A percentile compares a stretch with the other conserved stretches of the same genome.
Evolutionary conservation across 2,797 vertebrate genomes (phyloP).

Genomic region (Halcyon chelicuti): DNA sequence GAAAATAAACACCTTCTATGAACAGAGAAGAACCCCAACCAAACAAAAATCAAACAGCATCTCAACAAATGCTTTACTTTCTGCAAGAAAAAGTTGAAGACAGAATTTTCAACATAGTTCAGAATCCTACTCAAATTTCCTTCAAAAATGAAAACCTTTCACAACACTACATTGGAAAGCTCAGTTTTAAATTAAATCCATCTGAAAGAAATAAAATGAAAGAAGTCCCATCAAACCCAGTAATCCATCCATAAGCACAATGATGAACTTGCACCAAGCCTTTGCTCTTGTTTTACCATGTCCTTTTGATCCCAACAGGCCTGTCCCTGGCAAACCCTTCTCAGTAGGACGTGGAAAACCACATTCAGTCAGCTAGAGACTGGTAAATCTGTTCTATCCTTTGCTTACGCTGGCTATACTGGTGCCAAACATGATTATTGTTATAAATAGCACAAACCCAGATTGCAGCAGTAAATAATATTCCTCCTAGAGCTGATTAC

Average conservation of each 20-base stretch:
- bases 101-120: not conserved
- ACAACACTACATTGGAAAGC: not conserved
- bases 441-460: slow-evolving; percentile 39
- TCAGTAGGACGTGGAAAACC: not conserved
- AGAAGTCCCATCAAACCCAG: not conserved
- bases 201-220: not conserved
- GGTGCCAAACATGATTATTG: slow-evolving; percentile 15
- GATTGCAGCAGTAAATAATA: slow-evolving; percentile 42
- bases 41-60: not conserved
- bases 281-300: not conserved
- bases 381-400: not conserved
- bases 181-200: not conserved
- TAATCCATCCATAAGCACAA: not conserved
- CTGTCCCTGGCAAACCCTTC: not conserved
- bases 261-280: not conserved
- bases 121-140: not conserved
- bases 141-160: not conserved
- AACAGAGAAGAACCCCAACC: not conserved
- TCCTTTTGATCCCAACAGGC: slow-evolving; percentile 1
- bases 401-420: not conserved
- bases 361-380: not conserved
- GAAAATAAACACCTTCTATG: not conserved
- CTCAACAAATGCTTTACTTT: not conserved
- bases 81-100: not conserved
- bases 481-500: slow-evolving; percentile 17